Evolutionary conservation across 2,888 invertebrate species (phyloP).

Genomic region (Ophion costatus): DNA sequence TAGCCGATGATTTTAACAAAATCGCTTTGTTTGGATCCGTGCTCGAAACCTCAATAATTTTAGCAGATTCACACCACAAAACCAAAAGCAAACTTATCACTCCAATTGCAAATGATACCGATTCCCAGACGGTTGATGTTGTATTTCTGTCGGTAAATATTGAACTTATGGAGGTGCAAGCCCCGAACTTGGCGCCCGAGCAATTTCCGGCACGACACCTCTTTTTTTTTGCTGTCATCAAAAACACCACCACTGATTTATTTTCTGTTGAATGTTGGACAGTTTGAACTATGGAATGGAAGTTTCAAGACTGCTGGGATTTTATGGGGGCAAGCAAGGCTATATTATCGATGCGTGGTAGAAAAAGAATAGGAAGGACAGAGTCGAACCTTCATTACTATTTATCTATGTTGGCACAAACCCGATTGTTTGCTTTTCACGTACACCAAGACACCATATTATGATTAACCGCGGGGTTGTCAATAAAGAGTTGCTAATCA

Average conservation of each 20-base stretch:
- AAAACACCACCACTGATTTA: neutral
- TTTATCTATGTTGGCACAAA: neutral
- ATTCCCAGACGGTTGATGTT: slow-evolving; percentile 39
- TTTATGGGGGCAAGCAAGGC: neutral
- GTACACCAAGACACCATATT: neutral
- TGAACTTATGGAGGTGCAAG: slow-evolving; percentile 30
- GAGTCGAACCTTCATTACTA: no score
- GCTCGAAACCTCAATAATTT: slow-evolving; percentile 14
- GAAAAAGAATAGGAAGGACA: neutral
- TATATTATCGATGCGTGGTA: neutral
- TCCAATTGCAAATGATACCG: slow-evolving; percentile 17
- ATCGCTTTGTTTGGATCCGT: slow-evolving; percentile 40
- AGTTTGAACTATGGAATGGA: neutral
- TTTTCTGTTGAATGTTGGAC: no score
- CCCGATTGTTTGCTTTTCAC: neutral
- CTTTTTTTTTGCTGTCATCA: no score
- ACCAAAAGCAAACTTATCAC: slow-evolving; percentile 29
- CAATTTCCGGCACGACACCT: slow-evolving; percentile 36
- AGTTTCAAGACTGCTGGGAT: neutral
- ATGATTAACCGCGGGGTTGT: neutral
- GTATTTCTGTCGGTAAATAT: slow-evolving; percentile 34
- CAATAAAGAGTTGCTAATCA: neutral
- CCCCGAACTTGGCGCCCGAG: slow-evolving; percentile 20
- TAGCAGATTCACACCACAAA: slow-evolving; percentile 34
- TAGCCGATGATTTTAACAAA: slow-evolving; percentile 18